These are phyloP conservation scores for Sminthurides aquaticus DNA, from an alignment of 2,888 invertebrate species.

Conservation along the genomic window DNA sequence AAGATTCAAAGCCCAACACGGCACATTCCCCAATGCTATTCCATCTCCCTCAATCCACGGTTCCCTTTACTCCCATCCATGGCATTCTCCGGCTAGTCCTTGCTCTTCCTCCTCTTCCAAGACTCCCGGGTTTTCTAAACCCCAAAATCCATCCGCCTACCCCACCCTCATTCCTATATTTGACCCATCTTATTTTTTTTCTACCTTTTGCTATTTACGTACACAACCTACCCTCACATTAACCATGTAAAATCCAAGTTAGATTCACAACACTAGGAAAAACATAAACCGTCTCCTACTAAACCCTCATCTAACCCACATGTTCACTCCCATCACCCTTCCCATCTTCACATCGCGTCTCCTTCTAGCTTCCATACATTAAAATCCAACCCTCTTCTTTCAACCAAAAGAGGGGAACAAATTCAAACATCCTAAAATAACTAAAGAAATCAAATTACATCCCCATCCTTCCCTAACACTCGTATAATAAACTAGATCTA, in stretches of 20 bases:
- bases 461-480: not conserved
- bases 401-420: no score
- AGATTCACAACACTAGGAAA: no score
- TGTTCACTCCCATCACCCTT: not conserved
- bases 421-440: no score
- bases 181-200: no score
- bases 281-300: not conserved
- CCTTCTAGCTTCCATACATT: not conserved
- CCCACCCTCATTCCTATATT: not conserved
- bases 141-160: no score
- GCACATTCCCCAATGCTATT: not conserved
- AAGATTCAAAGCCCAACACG: not conserved
- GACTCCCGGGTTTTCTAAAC: no score
- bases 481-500: not conserved
- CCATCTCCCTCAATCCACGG: not conserved
- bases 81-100: no score
- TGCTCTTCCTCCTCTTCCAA: no score
- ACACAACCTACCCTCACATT: no score
- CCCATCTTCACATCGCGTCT: not conserved
- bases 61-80: not conserved
- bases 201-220: no score
- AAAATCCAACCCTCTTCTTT: not conserved
- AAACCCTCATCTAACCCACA: not conserved
- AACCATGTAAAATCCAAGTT: no score
- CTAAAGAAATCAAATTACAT: not conserved